Base-by-base conservation (phyloP, 2,888 invertebrate genomes). In the Xiphydria camelus region DNA sequence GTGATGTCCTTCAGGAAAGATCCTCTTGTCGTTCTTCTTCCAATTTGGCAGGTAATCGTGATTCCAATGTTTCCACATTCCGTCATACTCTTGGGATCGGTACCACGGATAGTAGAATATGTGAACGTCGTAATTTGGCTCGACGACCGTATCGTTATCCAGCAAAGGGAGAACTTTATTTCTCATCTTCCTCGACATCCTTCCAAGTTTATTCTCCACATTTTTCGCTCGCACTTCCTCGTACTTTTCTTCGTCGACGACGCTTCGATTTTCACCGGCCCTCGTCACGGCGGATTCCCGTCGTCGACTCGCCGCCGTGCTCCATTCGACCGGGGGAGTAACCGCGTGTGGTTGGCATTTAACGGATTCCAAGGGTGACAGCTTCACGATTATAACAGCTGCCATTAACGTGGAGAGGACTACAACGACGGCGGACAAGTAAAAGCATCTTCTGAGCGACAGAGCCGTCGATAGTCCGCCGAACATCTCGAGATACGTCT, bases 1-100 rank as follows among this genome's bases (percentile, higher is more conserved):
- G 59, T 83, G 82, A 9, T 55, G 62, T 12, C 79, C 79, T 4
- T 70, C 73, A 0, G 79, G 79, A 66, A 78, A 80, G 9, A 76
- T 68, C 45, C 69, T 66, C 6, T 66, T 74, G 39, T 76, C 76
- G 22, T 73, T 73, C 52, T 66, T 74, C 45, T 67, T 76, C 73
- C 72, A 73, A 41, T 70, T 71, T 0, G 72, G 70, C 17, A 72
- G 53, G 43, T 70, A 70, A 9, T 68, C 57, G 34, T 71, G 71
- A 45, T 73, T 70, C 73, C 72, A 73, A 23, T 70, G 71, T 49
- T 64, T 64, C 72, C 72, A 72, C 3, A 39, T 46, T 4, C 66
- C 67, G 38, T 73, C 71, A 35, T 62, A 65, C 7, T 42, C 58
- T n/a, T 55, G 44, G 4, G 70, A 70, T 15, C 72, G 66, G 51